These are phyloP conservation scores for Sinodicranocentrus sp. DNA, from an alignment of 2,888 invertebrate species.

Conservation along the genomic window DNA sequence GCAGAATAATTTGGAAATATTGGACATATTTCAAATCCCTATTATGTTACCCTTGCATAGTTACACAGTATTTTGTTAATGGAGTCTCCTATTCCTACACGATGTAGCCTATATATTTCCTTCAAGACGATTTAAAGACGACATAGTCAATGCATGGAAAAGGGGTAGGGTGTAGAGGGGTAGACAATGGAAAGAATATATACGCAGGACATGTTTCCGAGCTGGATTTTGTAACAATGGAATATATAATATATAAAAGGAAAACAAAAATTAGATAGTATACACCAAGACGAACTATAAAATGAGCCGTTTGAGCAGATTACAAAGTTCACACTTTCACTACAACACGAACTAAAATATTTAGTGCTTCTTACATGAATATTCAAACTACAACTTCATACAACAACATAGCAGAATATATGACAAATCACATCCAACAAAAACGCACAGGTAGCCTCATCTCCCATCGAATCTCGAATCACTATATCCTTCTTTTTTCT, in stretches of 20 bases:
- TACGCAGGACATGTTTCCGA: background rate
- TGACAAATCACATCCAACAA: slow-evolving; percentile 31
- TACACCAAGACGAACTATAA: slow-evolving; percentile 14
- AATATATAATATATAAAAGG: background rate
- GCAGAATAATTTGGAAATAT: no score
- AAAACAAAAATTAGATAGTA: background rate
- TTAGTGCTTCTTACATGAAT: slow-evolving; percentile 27
- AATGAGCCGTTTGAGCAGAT: slow-evolving; percentile 45
- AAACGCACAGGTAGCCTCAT: no score
- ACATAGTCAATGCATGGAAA: no score
- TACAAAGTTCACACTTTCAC: slow-evolving; percentile 41
- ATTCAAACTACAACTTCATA: slow-evolving; percentile 24
- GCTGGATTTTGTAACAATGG: background rate
- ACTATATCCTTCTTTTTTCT: no score
- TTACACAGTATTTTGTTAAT: no score
- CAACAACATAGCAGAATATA: slow-evolving; percentile 26
- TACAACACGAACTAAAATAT: slow-evolving; percentile 37
- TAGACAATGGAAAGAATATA: background rate
- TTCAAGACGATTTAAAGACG: no score
- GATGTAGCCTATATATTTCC: no score
- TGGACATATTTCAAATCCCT: no score
- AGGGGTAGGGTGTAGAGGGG: background rate
- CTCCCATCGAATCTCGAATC: no score
- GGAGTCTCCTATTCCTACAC: no score
- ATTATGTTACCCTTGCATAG: no score